Conservation (phyloP, 2,113 vertebrate genomes). For the Carettochelys insculpta region DNA sequence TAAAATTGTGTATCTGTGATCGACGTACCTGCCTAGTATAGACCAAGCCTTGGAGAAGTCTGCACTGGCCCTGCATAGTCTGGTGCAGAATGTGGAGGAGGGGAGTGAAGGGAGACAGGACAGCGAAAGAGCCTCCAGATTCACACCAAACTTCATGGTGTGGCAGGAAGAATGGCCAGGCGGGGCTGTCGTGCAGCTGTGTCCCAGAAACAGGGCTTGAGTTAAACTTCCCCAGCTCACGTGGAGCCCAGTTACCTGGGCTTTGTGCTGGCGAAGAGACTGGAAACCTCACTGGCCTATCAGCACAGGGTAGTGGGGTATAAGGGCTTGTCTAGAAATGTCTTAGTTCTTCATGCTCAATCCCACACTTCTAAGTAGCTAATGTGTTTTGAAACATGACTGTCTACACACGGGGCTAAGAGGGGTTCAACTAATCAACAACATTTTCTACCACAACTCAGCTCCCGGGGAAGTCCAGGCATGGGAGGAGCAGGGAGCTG, state of each 20-base stretch:
- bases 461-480: neutral
- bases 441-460: neutral
- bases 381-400: rapidly evolving
- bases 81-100: neutral
- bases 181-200: neutral
- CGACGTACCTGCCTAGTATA: too few relatives aligned
- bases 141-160: neutral
- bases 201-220: neutral
- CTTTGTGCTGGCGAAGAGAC: neutral
- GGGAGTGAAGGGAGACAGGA: too few relatives aligned
- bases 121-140: neutral
- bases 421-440: neutral
- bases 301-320: neutral
- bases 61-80: neutral
- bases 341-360: neutral
- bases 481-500: neutral
- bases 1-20: too few relatives aligned
- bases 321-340: neutral
- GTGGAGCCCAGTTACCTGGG: neutral
- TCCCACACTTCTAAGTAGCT: neutral
- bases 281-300: neutral
- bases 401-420: neutral
- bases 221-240: neutral
- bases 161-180: neutral
- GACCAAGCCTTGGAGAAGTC: neutral